Conservation (phyloP, 2,888 invertebrate genomes). For the Pyrochroa serraticornis region DNA sequence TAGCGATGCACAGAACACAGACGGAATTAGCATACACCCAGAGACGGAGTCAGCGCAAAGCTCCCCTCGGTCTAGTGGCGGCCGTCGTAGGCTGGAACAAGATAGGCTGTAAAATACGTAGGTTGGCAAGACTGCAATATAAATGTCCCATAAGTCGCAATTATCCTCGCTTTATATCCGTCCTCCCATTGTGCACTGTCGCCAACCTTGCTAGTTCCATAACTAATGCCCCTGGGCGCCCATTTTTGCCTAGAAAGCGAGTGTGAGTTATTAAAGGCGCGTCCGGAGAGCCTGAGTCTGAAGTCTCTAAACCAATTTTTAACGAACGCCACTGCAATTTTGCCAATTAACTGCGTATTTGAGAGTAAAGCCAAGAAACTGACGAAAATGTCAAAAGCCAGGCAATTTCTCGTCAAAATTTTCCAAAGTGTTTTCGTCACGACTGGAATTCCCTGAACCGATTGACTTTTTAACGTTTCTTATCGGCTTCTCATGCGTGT, state of each 20-base stretch:
- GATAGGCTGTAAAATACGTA: conserved; percentile 51
- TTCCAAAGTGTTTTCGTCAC: no score
- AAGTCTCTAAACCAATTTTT: no score
- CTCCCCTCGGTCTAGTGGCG: conserved; percentile 36
- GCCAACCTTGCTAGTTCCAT: conserved; percentile 46
- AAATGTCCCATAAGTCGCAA: conserved; percentile 57
- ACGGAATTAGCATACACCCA: neutral
- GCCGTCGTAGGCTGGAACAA: conserved; percentile 49
- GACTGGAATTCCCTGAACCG: no score
- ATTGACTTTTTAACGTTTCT: no score
- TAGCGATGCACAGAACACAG: no score
- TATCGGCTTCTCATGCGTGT: no score
- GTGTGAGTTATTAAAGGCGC: conserved; percentile 12
- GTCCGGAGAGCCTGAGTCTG: no score
- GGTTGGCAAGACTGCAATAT: conserved; percentile 53
- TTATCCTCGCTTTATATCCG: conserved; percentile 55
- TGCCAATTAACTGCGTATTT: no score
- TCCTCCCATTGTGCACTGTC: conserved; percentile 54
- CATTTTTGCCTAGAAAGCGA: conserved; percentile 15
- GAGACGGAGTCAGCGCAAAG: neutral
- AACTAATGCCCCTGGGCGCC: conserved; percentile 38
- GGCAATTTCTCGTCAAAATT: no score
- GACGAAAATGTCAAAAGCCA: no score
- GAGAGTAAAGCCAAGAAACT: no score
- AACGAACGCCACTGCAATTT: no score